Base-by-base conservation (phyloP, 2,113 vertebrate species). In the Phodopus roborovskii region DNA sequence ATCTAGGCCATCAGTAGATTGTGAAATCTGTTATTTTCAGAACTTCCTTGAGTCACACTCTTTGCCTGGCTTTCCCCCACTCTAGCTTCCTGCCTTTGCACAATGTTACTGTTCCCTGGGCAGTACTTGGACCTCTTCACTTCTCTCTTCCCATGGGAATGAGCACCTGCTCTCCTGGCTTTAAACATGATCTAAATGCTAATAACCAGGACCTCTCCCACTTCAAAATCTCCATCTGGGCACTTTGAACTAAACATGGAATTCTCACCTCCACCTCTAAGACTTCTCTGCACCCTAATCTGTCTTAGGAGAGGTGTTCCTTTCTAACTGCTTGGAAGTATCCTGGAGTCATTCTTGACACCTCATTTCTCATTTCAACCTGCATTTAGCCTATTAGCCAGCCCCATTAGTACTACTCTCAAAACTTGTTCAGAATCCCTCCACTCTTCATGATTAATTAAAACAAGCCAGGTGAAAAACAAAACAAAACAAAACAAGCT, bases 341-440 rank as follows among this genome's bases (percentile, higher is more conserved):
- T 19, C 28, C 53, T 79, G 5, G 20, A 91, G 17, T 73, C 62
- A 91, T 68, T 87, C 82, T 56, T 91, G 19, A 70, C 13, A 62
- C 20, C 20, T 74, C 30, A 42, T 58, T 58, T 45, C 85, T 95
- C 78, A 84, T 70, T 89, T 79, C 10, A 75, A 13, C 8, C 20
- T 26, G 16, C 36, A 91, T 45, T 45, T 71, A 86, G 88, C 36
- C 22, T 19, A 89, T 56, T 33, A 92, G 64, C 48, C 42, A 90
- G 75, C 22, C 33, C 9, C 45, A 92, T 1, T 86, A 75, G 30
- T 56, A 71, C 70, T 64, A 75, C 5, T 68, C 90, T 90, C 50
- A 64, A 97, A 95, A 75, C 4, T 79, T 24, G n/a, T 82, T 85
- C 73, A 90, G 26, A 53, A 58, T 64, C 84, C 83, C 39, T 91